These are phyloP conservation scores for Passerina amoena DNA, from an alignment of 2,113 vertebrate genomes.

Conservation along the genomic window DNA sequence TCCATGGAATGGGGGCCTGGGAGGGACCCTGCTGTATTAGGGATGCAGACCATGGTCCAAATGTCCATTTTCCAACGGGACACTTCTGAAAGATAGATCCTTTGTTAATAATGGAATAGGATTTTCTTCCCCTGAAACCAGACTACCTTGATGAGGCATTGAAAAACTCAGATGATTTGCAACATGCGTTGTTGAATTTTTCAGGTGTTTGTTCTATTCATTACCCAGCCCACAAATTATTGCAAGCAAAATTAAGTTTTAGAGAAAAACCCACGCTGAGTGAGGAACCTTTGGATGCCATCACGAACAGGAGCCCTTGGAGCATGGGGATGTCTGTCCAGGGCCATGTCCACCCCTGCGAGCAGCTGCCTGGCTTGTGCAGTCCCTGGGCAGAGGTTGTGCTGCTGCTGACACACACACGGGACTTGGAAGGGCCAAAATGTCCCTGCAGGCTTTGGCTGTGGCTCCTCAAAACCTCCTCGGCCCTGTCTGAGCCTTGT, in stretches of 20 bases:
- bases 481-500: not conserved
- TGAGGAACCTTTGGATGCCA: not conserved
- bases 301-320: not conserved
- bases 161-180: not conserved
- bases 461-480: not conserved
- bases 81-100: not conserved
- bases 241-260: not conserved
- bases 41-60: not conserved
- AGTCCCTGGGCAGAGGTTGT: not conserved
- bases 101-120: not conserved
- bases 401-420: not conserved
- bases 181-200: not conserved
- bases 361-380: not conserved
- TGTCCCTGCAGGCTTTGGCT: not conserved
- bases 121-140: not conserved
- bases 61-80: not conserved
- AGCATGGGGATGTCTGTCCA: not conserved
- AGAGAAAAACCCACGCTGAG: not conserved
- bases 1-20: fast-evolving
- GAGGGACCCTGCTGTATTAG: not conserved
- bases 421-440: fast-evolving
- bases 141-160: not conserved
- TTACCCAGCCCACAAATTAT: not conserved
- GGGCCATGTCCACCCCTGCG: not conserved
- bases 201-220: not conserved